phyloP scores from a whole-genome alignment of 2,113 vertebrate genomes.

The Aegithalos caudatus region DNA sequence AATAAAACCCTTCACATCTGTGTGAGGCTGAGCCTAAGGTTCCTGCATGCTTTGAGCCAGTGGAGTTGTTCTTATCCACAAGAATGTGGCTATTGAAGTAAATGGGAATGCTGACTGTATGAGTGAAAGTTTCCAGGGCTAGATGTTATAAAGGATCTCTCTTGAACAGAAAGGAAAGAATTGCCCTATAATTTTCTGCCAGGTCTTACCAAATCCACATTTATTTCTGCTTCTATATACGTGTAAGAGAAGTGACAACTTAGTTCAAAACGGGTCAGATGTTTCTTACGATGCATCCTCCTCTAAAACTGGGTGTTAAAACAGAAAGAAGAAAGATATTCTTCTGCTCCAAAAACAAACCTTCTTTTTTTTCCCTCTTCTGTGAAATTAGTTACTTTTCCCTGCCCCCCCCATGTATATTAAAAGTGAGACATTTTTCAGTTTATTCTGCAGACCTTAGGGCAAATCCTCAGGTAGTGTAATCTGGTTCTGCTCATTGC shows the following conservation, averaged over 20 bases:
- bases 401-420: not conserved
- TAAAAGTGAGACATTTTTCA: not conserved
- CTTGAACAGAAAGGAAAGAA: conserved; percentile 27
- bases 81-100: not conserved
- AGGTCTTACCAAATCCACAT: not conserved
- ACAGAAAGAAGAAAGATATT: not conserved
- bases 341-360: not conserved
- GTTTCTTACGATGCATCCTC: not conserved
- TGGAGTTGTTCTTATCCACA: not conserved
- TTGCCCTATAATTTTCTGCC: conserved; percentile 19
- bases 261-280: not conserved
- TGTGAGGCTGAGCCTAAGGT: not conserved
- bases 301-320: not conserved
- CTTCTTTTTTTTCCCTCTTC: not conserved
- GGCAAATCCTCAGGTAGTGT: not conserved
- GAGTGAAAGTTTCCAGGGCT: conserved; percentile 47
- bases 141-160: not conserved
- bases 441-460: not conserved
- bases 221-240: not conserved
- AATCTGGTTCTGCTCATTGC: not conserved
- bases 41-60: not conserved
- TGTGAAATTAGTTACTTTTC: not conserved
- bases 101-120: not conserved
- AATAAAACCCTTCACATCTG: not conserved
- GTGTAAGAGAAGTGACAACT: not conserved